Base-by-base conservation (phyloP, 2,797 vertebrate genomes). In the Peromyscus nudipes region DNA sequence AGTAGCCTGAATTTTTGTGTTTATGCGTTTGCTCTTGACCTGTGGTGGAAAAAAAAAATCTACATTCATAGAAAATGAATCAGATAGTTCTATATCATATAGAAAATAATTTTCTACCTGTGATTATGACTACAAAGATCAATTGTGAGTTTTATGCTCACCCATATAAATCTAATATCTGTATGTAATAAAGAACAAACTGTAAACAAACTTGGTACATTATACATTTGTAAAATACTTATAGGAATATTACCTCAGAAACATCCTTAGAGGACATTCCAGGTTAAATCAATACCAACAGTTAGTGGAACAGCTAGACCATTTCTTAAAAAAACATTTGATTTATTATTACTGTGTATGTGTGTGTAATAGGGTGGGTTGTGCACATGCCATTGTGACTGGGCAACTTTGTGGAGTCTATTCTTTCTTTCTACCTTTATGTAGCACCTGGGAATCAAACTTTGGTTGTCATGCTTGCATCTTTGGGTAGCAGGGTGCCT, bases 161-260 rank as follows among this genome's bases (percentile, higher is more conserved):
- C 25, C 2, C 65, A 31, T 64, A 77, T 37, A 93, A 82, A 49
- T 67, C 62, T 69, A 81, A 92, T 89, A 94, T 57, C 71, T 11
- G 25, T 65, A 25, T 46, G 73, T 82, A 55, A 87, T 31, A 77
- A 91, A 90, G 49, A 83, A 40, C 52, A 94, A 57, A 3, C 29
- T 73, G 17, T 46, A 82, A 87, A 37, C 81, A 31, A 91, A 88
- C 76, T 83, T 81, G 34, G 31, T 31, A 67, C 40, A 55, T 80
- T 80, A 55, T 21, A 87, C 27, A 75, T 84, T 64, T 84, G 16
- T 79, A 95, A 93, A 93, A 93, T 89, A 7, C 40, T 79, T 75
- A 92, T 49, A 93, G 25, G 79, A 91, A 84, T 83, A 19, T 29
- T 94, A 83, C 16, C 34, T 92, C 34, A 76, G 80, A 81, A 75